A percentile compares a stretch with the other conserved stretches of the same genome.
Evolutionary conservation across 2,888 invertebrate species (phyloP).

Genomic region (Tuta absoluta): DNA sequence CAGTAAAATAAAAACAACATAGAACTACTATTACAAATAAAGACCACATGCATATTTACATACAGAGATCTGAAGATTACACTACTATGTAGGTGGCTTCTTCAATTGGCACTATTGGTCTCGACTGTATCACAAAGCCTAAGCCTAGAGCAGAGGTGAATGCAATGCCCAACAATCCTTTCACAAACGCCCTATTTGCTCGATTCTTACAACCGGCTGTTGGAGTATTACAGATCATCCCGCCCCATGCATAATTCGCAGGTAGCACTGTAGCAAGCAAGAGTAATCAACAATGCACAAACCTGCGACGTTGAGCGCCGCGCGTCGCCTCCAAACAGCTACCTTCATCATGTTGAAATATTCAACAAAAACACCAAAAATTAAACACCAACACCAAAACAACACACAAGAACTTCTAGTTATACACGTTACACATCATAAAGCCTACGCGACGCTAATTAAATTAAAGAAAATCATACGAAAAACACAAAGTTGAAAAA

Average conservation of each 20-base stretch:
- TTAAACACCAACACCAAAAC: conserved; percentile 46
- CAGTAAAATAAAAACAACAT: too few species aligned
- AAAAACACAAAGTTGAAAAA: conserved; percentile 50
- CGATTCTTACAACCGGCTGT: background rate
- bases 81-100: too few species aligned
- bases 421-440: conserved; percentile 50
- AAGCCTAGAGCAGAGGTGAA: background rate
- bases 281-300: conserved; percentile 43
- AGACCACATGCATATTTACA: too few species aligned
- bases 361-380: conserved; percentile 58
- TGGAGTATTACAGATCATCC: background rate
- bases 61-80: too few species aligned
- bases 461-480: conserved; percentile 53
- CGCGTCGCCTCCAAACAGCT: conserved; percentile 65
- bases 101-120: too few species aligned
- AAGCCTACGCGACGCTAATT: conserved; percentile 39
- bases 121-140: background rate
- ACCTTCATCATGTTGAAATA: conserved; percentile 73
- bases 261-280: conserved; percentile 4
- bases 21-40: too few species aligned
- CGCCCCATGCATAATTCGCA: background rate
- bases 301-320: conserved; percentile 68
- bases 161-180: conserved; percentile 12
- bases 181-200: conserved; percentile 25
- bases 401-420: conserved; percentile 40